Base-by-base conservation (phyloP, 2,113 vertebrate genomes). In the Cyprinodon tularosa region DNA sequence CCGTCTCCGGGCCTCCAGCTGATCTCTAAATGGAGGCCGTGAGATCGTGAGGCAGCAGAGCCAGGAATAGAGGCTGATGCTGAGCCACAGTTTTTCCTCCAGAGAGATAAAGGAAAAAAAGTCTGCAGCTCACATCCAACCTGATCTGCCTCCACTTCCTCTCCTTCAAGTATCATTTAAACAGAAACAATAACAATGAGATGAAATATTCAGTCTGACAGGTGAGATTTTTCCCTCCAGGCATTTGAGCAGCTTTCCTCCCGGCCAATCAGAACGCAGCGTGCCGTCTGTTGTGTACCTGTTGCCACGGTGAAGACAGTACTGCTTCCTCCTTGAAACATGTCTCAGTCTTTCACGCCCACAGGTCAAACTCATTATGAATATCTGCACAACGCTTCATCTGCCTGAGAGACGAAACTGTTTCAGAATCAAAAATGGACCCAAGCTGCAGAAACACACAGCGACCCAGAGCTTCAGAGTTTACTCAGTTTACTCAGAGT, bases 21-120 rank as follows among this genome's bases (percentile, higher is more conserved):
- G 84, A 77, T 42, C 57, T 66, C 42, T 17, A 42, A 39, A 44
- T 3, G 38, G 17, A 45, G 76, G 71, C 89, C 86, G 68, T 60
- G 71, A 73, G 45, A 81, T 1, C 29, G 83, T 89, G 91, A 93
- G 62, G 75, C 76, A 88, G 60, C 29, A 61, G 22, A 45, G 71
- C 82, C 89, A 77, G 88, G 91, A 95, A 94, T 92, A 93, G 92
- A 87, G 77, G 71, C 83, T 81, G 86, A 91, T 85, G 86, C 74
- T 81, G 77, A 57, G 74, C 38, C 68, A 76, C 64, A 29, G 39
- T 15, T 9, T 38, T 67, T 14, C 71, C 65, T 47, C 80, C 42
- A 9, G 42, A 42, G 14, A 53, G 15, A 20, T 17, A 12, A 29
- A 29, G 1, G 29, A 29, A 29, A 29, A 29, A 29, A 29, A 29